Conservation (phyloP, 35 echinoderm and acorn worm genomes). For the Lytechinus variegatus region DNA sequence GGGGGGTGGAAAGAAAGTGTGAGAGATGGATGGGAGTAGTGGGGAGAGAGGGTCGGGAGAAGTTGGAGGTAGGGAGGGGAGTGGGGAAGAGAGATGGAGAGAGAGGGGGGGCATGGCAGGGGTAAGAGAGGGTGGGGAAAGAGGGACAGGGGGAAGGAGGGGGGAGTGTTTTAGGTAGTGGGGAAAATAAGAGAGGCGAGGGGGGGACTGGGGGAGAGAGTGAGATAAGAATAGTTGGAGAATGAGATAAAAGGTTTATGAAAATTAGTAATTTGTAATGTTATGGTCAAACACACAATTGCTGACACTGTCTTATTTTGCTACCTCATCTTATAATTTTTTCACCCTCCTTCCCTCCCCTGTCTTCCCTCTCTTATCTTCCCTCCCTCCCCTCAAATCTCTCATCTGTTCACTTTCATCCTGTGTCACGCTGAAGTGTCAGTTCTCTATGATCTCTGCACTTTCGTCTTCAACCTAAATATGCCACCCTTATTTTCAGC, state of each 20-base stretch:
- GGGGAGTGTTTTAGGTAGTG: too few species aligned
- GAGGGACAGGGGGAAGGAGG: too few species aligned
- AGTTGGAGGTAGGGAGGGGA: background rate
- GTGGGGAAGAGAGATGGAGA: background rate
- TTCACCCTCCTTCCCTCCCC: too few species aligned
- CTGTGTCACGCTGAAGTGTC: background rate
- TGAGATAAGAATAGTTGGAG: too few species aligned
- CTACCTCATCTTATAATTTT: background rate
- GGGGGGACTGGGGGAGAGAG: too few species aligned
- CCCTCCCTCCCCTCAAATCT: background rate
- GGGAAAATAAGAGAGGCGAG: too few species aligned
- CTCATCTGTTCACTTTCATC: background rate
- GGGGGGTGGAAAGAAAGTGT: background rate
- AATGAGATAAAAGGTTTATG: too few species aligned
- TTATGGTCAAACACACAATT: too few species aligned
- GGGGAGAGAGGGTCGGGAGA: background rate
- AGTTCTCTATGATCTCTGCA: background rate
- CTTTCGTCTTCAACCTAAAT: background rate
- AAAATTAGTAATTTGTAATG: too few species aligned
- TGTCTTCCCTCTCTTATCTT: background rate
- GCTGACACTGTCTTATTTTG: too few species aligned
- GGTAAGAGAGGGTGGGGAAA: too few species aligned
- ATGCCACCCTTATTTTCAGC: background rate
- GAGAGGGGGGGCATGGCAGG: background rate
- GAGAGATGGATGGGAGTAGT: background rate